These are phyloP conservation scores for Cacoxenus indagator DNA, from an alignment of 2,888 invertebrate genomes.

Conservation along the genomic window DNA sequence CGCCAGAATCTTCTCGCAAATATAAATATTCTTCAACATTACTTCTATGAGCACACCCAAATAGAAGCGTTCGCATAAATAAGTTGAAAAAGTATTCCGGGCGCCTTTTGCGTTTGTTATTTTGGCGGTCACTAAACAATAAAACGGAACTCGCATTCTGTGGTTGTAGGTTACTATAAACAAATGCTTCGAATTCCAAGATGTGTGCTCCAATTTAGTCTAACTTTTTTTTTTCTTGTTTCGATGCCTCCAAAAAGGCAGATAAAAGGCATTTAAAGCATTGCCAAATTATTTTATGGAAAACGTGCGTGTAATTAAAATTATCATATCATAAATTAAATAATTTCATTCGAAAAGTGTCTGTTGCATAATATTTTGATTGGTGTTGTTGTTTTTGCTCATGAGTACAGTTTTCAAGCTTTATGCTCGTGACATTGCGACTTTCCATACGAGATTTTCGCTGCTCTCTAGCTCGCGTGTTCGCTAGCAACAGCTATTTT, in stretches of 20 bases:
- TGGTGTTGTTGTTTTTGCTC: too few species aligned
- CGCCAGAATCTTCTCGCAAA: not conserved
- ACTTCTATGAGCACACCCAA: too few species aligned
- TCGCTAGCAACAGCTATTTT: not conserved
- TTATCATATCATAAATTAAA: not conserved
- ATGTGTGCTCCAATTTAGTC: not conserved
- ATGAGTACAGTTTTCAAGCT: not conserved
- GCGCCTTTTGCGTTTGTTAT: not conserved
- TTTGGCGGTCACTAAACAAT: not conserved
- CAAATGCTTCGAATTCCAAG: not conserved
- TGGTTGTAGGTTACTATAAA: too few species aligned
- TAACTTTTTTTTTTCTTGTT: too few species aligned
- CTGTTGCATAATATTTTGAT: too few species aligned
- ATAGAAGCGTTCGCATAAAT: too few species aligned
- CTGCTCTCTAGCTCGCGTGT: too few species aligned
- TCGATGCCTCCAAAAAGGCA: conserved; percentile 2
- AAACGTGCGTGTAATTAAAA: not conserved
- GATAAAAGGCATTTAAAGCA: not conserved
- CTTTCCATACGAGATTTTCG: not conserved
- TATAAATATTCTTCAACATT: too few species aligned
- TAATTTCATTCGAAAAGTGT: not conserved
- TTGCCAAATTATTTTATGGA: not conserved
- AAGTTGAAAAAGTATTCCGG: too few species aligned
- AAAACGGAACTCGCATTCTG: not conserved
- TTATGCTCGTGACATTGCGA: not conserved